Base-by-base conservation (phyloP, 2,888 invertebrate genomes). In the Drosophila nr. perissopoda region DNA sequence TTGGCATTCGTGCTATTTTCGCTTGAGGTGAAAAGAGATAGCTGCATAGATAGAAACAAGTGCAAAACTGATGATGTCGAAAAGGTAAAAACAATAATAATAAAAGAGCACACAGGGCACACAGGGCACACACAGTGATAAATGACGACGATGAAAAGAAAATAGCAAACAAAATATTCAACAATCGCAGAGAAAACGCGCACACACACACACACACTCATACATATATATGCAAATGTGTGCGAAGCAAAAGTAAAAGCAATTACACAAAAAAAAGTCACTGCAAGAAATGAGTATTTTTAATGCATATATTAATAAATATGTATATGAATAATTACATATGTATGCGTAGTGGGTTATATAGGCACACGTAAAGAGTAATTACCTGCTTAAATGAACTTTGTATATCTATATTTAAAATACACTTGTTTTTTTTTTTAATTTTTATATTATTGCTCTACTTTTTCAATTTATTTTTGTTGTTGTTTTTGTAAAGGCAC, bases 131-230 rank as follows among this genome's bases (percentile, higher is more conserved):
- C 67, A 73, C 54, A 76, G 64, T 56, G 68, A 62, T 48, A 76
- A 76, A 71, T 74, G 69, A 71, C 71, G 71, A 72, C 70, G 71
- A 75, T 74, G 74, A 72, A 83, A 82, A 73, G 66, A 74, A 86
- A 86, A 87, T 81, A 68, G 57, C 72, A 70, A 61, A 66, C 70
- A 62, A 79, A 78, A 72, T 71, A 79, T 81, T 71, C 76, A 70
- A 76, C 71, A 77, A 75, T 64, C 52, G 60, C 73, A 79, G 83
- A 81, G 88, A 84, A 87, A 84, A 87, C 72, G 69, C 74, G 74
- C 74, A 77, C 75, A 74, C 79, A 76, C 31, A 71, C 67, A 57
- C 29, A 29, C 52, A 54, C 56, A 69, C 31, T 70, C 66, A 57
- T 46, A 52, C 34, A 62, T 49, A 56, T 21, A 62, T 51, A 51